Evolutionary conservation across 2,888 invertebrate genomes (phyloP).

Genomic region (Malacosoma neustria): DNA sequence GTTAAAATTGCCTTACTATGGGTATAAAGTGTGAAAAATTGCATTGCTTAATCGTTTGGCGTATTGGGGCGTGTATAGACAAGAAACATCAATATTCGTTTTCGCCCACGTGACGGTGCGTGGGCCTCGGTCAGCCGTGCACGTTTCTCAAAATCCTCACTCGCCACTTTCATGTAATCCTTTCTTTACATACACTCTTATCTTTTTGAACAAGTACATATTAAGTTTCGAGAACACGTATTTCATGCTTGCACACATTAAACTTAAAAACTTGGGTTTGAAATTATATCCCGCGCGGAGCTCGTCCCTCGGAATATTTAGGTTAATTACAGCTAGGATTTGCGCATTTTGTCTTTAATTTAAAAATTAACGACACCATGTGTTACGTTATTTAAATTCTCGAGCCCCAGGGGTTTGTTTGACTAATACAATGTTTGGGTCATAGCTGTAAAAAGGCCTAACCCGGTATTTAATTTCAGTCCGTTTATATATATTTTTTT

Average conservation of each 20-base stretch:
- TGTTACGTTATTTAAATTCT: conserved; percentile 44
- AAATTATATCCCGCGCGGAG: conserved; percentile 5
- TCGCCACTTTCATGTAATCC: conserved; percentile 34
- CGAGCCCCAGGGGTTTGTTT: conserved; percentile 40
- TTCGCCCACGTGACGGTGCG: conserved; percentile 40
- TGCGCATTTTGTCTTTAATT: conserved; percentile 46
- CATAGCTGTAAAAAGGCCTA: conserved; percentile 40
- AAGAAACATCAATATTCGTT: conserved; percentile 46
- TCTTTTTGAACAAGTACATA: conserved; percentile 26
- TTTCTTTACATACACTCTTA: conserved; percentile 30
- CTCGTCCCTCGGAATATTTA: conserved; percentile 31
- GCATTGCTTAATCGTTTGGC: conserved; percentile 31
- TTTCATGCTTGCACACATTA: conserved; percentile 11
- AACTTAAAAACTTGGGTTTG: conserved; percentile 18
- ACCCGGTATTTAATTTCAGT: conserved; percentile 53
- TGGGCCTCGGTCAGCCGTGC: conserved; percentile 28
- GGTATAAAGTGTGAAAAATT: too few relatives aligned
- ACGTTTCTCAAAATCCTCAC: conserved; percentile 40
- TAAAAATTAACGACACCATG: conserved; percentile 47
- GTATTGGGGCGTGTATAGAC: conserved; percentile 28
- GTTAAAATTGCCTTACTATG: too few relatives aligned
- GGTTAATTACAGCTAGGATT: conserved; percentile 32
- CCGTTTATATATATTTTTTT: conserved; percentile 43
- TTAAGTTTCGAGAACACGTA: conserved; percentile 30
- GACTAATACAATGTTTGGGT: conserved; percentile 38